Evolutionary conservation across 2,113 vertebrate species (phyloP), one percentile per base, ranked within the genome.

Genomic region (Falco punctatus): DNA sequence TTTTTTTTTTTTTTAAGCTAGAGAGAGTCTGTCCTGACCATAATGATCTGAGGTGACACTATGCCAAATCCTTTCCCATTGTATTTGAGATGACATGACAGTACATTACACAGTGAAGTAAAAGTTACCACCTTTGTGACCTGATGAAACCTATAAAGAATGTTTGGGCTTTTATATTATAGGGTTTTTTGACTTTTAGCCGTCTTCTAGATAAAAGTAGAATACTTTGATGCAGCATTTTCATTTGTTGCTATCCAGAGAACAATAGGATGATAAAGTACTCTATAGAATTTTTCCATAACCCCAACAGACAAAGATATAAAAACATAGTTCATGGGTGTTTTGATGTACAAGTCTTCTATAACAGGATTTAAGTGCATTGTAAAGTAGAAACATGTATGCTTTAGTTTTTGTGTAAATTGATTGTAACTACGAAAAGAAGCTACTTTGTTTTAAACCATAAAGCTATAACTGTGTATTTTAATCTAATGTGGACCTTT

Each of bases 61-160:
- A 40, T 88, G 94, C n/a, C 94, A 96, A 88, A 93, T 90, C 88
- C 55, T 92, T 96, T 96, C 64, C 51, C 7, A 14, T 6, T 40
- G 16, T 67, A 30, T 78, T 59, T 95, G 83, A 86, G 44, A 44
- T 88, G 92, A 96, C 85, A 70, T 88, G 94, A 96, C 94, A 96
- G 70, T 57, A 80, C 48, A 44, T 86, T 74, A 57, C 64, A 51
- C 38, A 86, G 49, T 74, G 80, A 81, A 81, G 23, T 55, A 78
- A 49, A 91, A 95, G 55, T 52, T 92, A 66, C 48, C 65, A 84
- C 22, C 48, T 19, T 13, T 48, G 80, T 83, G 90, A 93, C 94
- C 92, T 95, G 46, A 90, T 48, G 48, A 93, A 96, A 96, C 78
- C 87, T 80, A 42, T 81, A 84, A 95, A 72, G 35, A 91, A 90